A percentile compares a stretch with the other conserved stretches of the same genome.
phyloP scores from a whole-genome alignment of 2,888 invertebrate species.

The Polylopha cassiicola region DNA sequence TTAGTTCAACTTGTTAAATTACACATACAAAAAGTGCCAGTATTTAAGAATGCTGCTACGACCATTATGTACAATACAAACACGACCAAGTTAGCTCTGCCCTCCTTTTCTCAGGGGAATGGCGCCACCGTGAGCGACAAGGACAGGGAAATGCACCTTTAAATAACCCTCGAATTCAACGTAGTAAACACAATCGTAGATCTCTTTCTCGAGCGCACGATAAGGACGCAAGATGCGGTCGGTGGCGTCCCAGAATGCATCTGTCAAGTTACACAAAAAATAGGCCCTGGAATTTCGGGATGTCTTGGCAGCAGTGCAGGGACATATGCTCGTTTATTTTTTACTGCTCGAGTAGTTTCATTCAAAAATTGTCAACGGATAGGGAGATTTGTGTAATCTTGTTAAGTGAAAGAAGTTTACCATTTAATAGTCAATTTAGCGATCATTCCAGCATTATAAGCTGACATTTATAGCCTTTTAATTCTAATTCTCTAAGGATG shows the following conservation, averaged over 20 bases:
- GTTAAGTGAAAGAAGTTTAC: conserved; percentile 61
- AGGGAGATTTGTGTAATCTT: conserved; percentile 74
- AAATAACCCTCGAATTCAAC: conserved; percentile 69
- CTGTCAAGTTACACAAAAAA: conserved; percentile 73
- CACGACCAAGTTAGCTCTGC: conserved; percentile 55
- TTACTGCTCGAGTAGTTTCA: conserved; percentile 61
- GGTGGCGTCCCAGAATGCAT: conserved; percentile 73
- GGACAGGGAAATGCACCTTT: conserved; percentile 63
- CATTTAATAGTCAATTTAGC: conserved; percentile 60
- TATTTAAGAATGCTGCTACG: conserved; percentile 59
- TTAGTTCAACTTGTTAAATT: conserved; percentile 32
- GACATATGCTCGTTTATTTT: conserved; percentile 72
- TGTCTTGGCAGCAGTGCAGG: conserved; percentile 57
- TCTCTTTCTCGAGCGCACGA: conserved; percentile 61
- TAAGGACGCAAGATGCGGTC: conserved; percentile 74
- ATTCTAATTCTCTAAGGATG: conserved; percentile 28
- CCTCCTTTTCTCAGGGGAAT: conserved; percentile 48
- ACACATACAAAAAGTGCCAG: conserved; percentile 55
- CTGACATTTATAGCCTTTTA: conserved; percentile 43
- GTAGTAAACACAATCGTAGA: conserved; percentile 59
- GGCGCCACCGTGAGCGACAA: conserved; percentile 70
- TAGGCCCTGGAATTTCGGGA: conserved; percentile 71
- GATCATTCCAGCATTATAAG: conserved; percentile 39
- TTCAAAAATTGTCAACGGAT: conserved; percentile 73
- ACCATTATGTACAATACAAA: conserved; percentile 54